phyloP scores from a whole-genome alignment of 1,140 invertebrate genomes.

The Drosophila kanapiae region DNA sequence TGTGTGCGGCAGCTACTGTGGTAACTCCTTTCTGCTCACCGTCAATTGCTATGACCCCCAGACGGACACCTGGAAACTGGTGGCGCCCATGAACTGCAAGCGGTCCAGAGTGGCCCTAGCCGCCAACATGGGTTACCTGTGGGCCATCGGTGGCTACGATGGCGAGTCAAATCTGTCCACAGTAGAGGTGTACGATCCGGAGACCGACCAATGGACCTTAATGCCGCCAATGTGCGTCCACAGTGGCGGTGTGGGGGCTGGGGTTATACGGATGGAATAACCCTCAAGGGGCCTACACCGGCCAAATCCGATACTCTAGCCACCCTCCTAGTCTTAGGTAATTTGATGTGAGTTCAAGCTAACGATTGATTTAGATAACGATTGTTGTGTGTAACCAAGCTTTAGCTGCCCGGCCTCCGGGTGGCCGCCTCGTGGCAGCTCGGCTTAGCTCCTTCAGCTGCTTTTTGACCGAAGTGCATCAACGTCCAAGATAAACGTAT shows the following conservation, averaged over 20 bases:
- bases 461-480: too few species aligned
- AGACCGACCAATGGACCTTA: conserved; percentile 90
- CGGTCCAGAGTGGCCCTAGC: conserved; percentile 94
- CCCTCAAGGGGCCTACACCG: conserved; percentile 16
- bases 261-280: conserved; percentile 88
- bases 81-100: conserved; percentile 94
- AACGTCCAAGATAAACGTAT: too few species aligned
- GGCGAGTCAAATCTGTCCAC: conserved; percentile 91
- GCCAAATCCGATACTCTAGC: conserved; percentile 57
- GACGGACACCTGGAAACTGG: conserved; percentile 91
- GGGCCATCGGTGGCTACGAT: conserved; percentile 93
- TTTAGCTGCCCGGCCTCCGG: conserved; percentile 52
- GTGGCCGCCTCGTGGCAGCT: conserved; percentile 35
- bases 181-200: conserved; percentile 93
- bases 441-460: conserved; percentile 21
- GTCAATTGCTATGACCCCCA: conserved; percentile 94
- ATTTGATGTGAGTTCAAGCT: conserved; percentile 63
- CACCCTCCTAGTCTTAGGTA: conserved; percentile 53
- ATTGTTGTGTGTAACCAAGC: conserved; percentile 55
- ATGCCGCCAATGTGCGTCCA: conserved; percentile 93
- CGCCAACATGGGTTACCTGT: conserved; percentile 94
- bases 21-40: conserved; percentile 90
- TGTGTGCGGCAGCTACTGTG: conserved; percentile 92
- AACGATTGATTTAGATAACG: conserved; percentile 41
- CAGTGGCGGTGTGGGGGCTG: conserved; percentile 95